Evolutionary conservation across 2,797 vertebrate species (phyloP).

Genomic region (Jordanella pulchra): DNA sequence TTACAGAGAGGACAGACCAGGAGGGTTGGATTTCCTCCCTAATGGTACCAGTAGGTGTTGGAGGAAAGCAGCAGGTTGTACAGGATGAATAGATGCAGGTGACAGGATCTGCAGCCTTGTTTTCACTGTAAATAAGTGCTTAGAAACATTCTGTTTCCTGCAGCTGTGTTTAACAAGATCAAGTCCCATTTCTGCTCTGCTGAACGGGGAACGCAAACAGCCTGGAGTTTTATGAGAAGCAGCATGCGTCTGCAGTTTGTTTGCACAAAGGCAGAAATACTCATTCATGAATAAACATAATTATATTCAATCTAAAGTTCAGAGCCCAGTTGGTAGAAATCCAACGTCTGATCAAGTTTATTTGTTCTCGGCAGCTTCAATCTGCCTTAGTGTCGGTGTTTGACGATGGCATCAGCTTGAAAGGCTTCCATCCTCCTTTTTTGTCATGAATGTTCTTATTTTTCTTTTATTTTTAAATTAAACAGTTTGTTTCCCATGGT

Average conservation of each 20-base stretch:
- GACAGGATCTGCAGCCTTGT: slow-evolving; percentile 12
- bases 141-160: slow-evolving; percentile 19
- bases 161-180: slow-evolving; percentile 3
- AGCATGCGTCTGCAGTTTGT: background rate
- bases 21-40: background rate
- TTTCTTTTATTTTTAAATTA: background rate
- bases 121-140: slow-evolving; percentile 15
- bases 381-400: background rate
- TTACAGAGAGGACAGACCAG: background rate
- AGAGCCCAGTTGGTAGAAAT: background rate
- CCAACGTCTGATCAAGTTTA: background rate
- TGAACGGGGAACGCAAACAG: background rate
- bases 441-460: too few relatives aligned
- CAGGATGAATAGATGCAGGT: slow-evolving; percentile 32
- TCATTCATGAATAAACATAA: background rate
- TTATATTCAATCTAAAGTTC: background rate
- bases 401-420: too few relatives aligned
- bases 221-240: background rate
- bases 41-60: background rate
- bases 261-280: slow-evolving; percentile 3
- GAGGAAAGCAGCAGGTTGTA: background rate
- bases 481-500: background rate
- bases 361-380: background rate
- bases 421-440: too few relatives aligned
- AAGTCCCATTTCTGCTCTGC: slow-evolving; percentile 3